Conservation (phyloP, 2,797 vertebrate genomes). For the Sebastes umbrosus region DNA sequence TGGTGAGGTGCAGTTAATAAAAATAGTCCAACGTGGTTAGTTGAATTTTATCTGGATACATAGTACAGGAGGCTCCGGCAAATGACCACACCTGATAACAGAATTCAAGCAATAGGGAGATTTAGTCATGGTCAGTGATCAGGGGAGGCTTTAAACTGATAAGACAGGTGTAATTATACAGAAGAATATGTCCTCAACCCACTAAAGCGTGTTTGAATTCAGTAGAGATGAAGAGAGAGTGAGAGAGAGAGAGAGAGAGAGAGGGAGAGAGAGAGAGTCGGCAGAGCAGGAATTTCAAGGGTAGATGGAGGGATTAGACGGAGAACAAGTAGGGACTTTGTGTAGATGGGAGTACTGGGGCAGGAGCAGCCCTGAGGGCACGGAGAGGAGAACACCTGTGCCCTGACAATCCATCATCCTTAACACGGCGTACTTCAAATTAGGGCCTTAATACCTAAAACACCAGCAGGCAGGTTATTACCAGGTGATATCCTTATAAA, state of each 20-base stretch:
- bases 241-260: not conserved
- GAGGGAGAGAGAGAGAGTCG: not conserved
- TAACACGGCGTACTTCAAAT: constrained; percentile 22
- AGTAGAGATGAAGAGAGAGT: constrained; percentile 18
- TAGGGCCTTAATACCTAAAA: not conserved
- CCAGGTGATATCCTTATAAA: not conserved
- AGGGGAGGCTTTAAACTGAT: constrained; percentile 26
- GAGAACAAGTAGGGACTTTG: constrained; percentile 79
- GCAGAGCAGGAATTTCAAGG: constrained; percentile 76
- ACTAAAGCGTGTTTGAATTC: constrained; percentile 29
- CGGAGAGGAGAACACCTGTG: constrained; percentile 74
- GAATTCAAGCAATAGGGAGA: not conserved
- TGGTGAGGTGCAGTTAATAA: not conserved
- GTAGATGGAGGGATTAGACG: constrained; percentile 73
- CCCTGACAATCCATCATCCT: constrained; percentile 46
- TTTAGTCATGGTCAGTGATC: not conserved
- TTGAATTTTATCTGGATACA: not conserved
- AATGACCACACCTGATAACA: not conserved
- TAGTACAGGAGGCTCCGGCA: not conserved
- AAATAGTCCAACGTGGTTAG: not conserved
- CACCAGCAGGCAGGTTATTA: not conserved
- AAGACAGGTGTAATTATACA: constrained; percentile 39
- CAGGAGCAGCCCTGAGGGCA: constrained; percentile 49
- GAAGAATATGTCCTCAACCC: constrained; percentile 32
- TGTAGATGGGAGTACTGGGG: constrained; percentile 52